Base-by-base conservation (phyloP, 2,113 vertebrate species). In the Pollachius pollachius region DNA sequence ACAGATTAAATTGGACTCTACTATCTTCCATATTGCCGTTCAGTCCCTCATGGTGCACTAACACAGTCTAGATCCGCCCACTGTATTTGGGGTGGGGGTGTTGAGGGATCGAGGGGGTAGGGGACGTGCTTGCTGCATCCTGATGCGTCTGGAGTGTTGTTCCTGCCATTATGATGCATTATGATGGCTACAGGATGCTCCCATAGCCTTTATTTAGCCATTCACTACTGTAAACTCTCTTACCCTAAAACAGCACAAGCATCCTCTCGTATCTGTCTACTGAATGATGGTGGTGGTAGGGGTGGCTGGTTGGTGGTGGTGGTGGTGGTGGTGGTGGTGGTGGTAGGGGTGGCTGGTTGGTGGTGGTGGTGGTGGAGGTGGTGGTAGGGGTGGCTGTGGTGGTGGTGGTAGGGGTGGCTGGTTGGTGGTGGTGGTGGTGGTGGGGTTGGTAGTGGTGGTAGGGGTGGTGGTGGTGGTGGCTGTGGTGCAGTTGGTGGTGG, bases 211-310 rank as follows among this genome's bases (percentile, higher is more conserved):
- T 17, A 70, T 66, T 62, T 63, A 77, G 62, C 41, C 48, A 60
- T 66, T 27, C 5, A 11, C 0, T 52, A 18, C 67, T 56, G 52
- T 48, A 48, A 48, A 48, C 72, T 77, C 67, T 15, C 67, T 75
- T 72, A 52, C 65, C 64, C 62, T 67, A 37, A 62, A 34, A 83
- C 70, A 64, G 70, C 67, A 19, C 64, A 77, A 72, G 63, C 66
- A 71, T 58, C 70, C 68, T 64, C 74, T 66, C 73, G 64, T 68
- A 74, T 76, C 69, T 75, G 67, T 63, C 56, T 70, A 13, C 52
- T 62, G 15, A 9, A 17, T 23, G 23, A 25, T 34, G 62, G 9
- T 8, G 62, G 3, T 27, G 34, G 61, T 70, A 59, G 70, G 27
- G 69, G 71, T 54, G 54, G 30, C 48, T 52, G n/a, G n/a, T n/a